Base-by-base conservation (phyloP, 2,797 vertebrate genomes). In the Tenualosa ilisha region DNA sequence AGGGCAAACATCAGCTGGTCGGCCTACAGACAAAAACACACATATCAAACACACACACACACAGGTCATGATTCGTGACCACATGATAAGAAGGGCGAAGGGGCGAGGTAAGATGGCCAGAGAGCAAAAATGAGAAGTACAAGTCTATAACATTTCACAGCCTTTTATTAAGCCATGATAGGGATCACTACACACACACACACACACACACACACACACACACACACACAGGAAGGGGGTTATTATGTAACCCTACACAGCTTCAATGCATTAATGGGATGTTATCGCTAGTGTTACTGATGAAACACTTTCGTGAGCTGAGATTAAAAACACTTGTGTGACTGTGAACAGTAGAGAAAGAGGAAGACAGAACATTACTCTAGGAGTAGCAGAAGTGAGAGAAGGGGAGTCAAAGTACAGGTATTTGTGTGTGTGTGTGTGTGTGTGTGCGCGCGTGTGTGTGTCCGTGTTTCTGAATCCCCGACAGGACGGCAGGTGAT, bases 1-100 rank as follows among this genome's bases (percentile, higher is more conserved):
- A 99, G 90, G 6, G 98, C 97, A 85, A 99, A 99, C 97, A 98
- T 99, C 85, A 98, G 90, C 88, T 97, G 98, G 93, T 99, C 97
- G 63, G 96, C 97, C 86, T 89, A 75, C 20, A 13, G 82, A n/a
- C 17, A 46, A 46, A 4, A 46, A 43, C 15, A 84, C 15, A 59
- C 46, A 46, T 2, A 46, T 31, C 46, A 46, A 4, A 46, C 46
- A 46, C 46, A 46, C 46, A 17, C 15, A 37, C 22, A 7, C 5
- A 20, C 26, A 63, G 24, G 46, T 26, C 37, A 24, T 51, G 17
- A 61, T 1, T 9, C 6, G 50, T 51, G 2, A 9, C 50, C 51
- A 53, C 51, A 59, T n/a, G 20, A 59, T 59, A 20, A 59, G 20
- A 3, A 22, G 54, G 20, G 56, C 50, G 0, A 51, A 12, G 50